phyloP scores from a whole-genome alignment of 2,797 vertebrate genomes.

The Remorina albescens region DNA sequence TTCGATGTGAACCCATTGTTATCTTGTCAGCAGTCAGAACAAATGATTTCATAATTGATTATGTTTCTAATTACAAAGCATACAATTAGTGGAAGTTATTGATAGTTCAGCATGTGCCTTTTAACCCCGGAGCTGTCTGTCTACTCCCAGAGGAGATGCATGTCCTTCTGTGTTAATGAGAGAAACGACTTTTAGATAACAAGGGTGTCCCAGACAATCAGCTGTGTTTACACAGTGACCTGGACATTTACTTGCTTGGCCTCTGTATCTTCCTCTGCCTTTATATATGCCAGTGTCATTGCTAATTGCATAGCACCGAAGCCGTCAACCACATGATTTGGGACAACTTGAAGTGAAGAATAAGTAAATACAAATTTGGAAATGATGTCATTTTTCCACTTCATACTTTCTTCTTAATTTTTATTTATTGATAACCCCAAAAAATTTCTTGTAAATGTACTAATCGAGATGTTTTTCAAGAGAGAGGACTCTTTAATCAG shows the following conservation, averaged over 20 bases:
- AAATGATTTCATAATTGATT: constrained; percentile 86
- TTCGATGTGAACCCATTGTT: constrained; percentile 39
- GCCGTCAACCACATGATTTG: neutral
- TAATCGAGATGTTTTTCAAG: constrained; percentile 15
- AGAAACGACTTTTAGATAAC: constrained; percentile 85
- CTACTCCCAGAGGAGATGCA: constrained; percentile 83
- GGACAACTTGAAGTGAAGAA: too few species aligned
- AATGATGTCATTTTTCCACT: neutral
- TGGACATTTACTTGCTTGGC: constrained; percentile 73
- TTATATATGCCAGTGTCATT: constrained; percentile 45
- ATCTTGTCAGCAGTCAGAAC: constrained; percentile 60
- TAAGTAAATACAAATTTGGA: neutral
- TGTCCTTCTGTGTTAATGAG: constrained; percentile 86
- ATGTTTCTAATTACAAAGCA: constrained; percentile 86
- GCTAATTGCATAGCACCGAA: constrained; percentile 44
- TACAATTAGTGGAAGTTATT: constrained; percentile 88
- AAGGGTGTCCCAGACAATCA: constrained; percentile 79
- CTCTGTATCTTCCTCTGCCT: constrained; percentile 40
- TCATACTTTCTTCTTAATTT: constrained; percentile 14
- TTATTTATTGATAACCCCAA: constrained; percentile 10
- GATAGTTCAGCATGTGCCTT: constrained; percentile 85
- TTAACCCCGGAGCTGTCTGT: constrained; percentile 84
- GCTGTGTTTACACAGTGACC: constrained; percentile 77
- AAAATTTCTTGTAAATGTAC: constrained; percentile 32
- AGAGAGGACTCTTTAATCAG: constrained; percentile 40